These are phyloP conservation scores for Dromaius novaehollandiae DNA, from an alignment of 2,113 vertebrate genomes.

Conservation along the genomic window DNA sequence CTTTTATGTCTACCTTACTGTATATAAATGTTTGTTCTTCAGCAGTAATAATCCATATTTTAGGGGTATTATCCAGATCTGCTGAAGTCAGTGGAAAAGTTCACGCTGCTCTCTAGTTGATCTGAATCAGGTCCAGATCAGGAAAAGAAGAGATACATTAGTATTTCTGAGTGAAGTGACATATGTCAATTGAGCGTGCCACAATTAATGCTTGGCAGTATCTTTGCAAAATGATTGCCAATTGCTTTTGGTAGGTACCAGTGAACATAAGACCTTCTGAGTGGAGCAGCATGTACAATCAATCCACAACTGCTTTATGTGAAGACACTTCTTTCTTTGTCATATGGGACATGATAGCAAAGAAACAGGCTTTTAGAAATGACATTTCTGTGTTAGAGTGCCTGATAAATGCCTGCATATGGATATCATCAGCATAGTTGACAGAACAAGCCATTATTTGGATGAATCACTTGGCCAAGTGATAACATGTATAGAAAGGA, in stretches of 20 bases:
- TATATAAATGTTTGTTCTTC: background rate
- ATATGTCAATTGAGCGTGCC: background rate
- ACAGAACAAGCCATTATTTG: background rate
- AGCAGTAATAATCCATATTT: background rate
- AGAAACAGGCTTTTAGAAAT: background rate
- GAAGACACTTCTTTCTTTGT: background rate
- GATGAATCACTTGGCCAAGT: background rate
- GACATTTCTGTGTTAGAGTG: background rate
- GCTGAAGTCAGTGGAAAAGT: background rate
- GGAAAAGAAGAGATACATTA: background rate
- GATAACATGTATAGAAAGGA: background rate
- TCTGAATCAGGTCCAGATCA: background rate
- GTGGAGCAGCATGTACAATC: background rate
- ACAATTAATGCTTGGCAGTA: background rate
- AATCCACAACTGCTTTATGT: background rate
- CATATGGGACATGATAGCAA: fast-evolving
- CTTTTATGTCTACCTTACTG: background rate
- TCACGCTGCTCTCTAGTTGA: background rate
- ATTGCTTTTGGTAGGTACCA: background rate
- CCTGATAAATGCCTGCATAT: background rate
- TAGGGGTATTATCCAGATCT: background rate
- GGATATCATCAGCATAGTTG: background rate
- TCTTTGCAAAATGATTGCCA: background rate
- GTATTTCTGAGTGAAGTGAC: background rate
- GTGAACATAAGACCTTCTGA: background rate